Base-by-base conservation (phyloP, 2,888 invertebrate species). In the Bibio marci region DNA sequence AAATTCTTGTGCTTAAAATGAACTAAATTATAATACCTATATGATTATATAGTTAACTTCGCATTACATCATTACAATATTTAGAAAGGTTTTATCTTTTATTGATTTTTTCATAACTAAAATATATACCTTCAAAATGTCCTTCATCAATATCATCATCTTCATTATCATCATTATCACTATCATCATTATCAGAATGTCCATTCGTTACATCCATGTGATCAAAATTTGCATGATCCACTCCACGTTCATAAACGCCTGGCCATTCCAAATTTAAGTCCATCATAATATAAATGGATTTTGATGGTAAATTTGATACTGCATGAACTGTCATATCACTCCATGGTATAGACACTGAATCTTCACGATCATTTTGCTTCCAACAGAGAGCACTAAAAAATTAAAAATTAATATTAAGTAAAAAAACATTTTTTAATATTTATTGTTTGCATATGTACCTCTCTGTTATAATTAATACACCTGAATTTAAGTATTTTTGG, bases 311-410 rank as follows among this genome's bases (percentile, higher is more conserved):
- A 11, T 52, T 48, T 2, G 60, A 52, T 31, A 60, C 55, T 8
- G 59, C 61, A 44, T 61, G 61, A 8, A 61, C 48, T 41, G 58
- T 56, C 3, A 61, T 56, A 39, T 59, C 54, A 41, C 56, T 54
- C 61, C 61, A 61, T 18, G 52, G 49, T 37, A 61, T 56, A 0
- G 57, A 58, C 12, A 61, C 51, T 3, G 59, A 59, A 19, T 60
- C 59, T 3, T 49, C 45, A 7, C 49, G 43, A 38, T 55, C 50
- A 12, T 43, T 47, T 2, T 58, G 58, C 43, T 55, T 56, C 60
- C 60, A 61, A 12, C 55, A 52, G 25, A 61, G 48, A 15, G 54
- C 51, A 43, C 61, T 61, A 43, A 3, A 45, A 39, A 35, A 39
- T 32, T 35, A 35, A 4, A 27, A 4, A 25, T 4, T 33, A 27